Conservation (phyloP, 2,797 vertebrate species). For the Anomalospiza imberbis region DNA sequence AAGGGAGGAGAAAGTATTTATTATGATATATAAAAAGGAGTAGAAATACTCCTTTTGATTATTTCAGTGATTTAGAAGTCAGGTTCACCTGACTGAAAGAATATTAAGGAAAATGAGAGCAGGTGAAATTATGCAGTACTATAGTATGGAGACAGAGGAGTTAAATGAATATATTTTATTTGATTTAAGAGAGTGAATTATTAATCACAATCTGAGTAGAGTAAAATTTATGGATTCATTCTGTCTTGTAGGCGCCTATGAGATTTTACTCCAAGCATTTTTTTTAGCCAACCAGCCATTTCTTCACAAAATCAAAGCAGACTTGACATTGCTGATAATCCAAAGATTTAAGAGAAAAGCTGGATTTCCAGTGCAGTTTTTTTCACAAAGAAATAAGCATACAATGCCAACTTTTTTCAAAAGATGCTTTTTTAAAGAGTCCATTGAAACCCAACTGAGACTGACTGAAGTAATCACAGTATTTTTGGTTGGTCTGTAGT, state of each 20-base stretch:
- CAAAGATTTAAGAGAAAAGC: background rate
- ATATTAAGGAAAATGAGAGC: background rate
- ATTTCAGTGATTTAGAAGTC: background rate
- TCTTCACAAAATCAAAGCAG: background rate
- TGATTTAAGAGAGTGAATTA: conserved; percentile 29
- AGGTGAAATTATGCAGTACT: background rate
- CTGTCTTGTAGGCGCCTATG: background rate
- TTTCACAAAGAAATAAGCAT: background rate
- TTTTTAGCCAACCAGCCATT: background rate
- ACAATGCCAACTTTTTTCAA: background rate
- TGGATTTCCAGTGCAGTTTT: background rate
- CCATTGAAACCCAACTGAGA: background rate
- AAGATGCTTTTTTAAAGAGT: background rate
- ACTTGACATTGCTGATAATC: background rate
- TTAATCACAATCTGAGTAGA: conserved; percentile 6
- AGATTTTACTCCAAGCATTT: background rate
- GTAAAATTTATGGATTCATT: conserved; percentile 4
- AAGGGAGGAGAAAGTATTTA: background rate
- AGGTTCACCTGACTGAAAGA: background rate
- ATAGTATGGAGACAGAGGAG: background rate
- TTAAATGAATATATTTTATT: conserved; percentile 24
- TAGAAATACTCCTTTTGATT: background rate
- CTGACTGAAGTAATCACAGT: background rate
- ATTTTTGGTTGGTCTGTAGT: background rate
- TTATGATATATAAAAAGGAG: background rate